phyloP scores from a whole-genome alignment of 2,113 vertebrate species.

The Orthochromis indermauri region DNA sequence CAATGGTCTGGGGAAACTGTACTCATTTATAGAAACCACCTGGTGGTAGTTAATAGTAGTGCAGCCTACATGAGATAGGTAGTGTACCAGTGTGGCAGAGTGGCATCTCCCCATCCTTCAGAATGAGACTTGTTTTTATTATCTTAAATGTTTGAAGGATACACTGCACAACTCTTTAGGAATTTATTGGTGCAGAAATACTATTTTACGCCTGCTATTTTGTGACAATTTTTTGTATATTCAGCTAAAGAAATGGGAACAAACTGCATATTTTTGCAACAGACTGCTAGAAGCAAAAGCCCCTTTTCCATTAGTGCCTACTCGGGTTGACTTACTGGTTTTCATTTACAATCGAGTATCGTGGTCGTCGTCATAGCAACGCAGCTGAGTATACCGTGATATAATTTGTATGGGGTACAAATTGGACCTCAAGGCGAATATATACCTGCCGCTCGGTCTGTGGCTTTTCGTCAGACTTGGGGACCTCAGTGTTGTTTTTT shows the following conservation, averaged over 20 bases:
- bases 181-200: not conserved
- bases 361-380: fast-evolving
- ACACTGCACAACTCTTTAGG: not conserved
- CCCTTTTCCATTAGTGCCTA: not conserved
- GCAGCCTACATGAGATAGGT: not conserved
- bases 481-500: fast-evolving
- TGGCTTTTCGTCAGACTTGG: not conserved
- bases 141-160: not conserved
- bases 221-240: not conserved
- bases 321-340: not conserved
- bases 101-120: not conserved
- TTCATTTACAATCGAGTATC: not conserved
- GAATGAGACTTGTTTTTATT: not conserved
- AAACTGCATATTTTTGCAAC: not conserved
- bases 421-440: not conserved
- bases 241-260: not conserved
- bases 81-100: not conserved
- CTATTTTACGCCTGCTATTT: fast-evolving
- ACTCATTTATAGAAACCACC: not conserved
- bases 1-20: not conserved
- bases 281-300: fast-evolving
- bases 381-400: fast-evolving
- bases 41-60: not conserved
- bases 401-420: not conserved
- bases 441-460: fast-evolving